phyloP scores from a whole-genome alignment of 2,113 vertebrate species.

The Phrynosoma platyrhinos region DNA sequence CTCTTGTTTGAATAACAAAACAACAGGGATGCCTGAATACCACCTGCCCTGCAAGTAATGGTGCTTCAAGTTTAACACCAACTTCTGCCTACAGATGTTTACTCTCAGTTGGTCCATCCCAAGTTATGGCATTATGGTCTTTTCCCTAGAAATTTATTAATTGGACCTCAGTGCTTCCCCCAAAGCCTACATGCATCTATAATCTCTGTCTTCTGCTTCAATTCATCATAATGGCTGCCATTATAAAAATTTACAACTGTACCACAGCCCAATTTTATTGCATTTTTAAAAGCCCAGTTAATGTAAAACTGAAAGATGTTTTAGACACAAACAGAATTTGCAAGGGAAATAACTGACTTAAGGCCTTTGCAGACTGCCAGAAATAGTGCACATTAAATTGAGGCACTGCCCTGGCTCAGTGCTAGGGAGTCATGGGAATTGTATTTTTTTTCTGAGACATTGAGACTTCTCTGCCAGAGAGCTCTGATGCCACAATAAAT shows the following conservation, averaged over 20 bases:
- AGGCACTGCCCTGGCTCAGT: too few relatives aligned
- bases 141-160: background rate
- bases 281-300: background rate
- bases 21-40: background rate
- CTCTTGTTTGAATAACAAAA: background rate
- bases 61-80: background rate
- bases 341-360: background rate
- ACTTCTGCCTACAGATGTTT: background rate
- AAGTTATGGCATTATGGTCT: background rate
- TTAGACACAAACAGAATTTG: background rate
- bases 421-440: too few relatives aligned
- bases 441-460: too few relatives aligned
- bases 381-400: too few relatives aligned
- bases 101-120: background rate
- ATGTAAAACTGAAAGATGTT: background rate
- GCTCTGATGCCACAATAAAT: too few relatives aligned
- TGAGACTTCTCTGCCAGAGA: too few relatives aligned
- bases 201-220: background rate
- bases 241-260: background rate
- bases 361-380: too few relatives aligned
- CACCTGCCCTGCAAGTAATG: background rate
- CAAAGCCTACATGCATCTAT: background rate
- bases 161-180: background rate
- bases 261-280: background rate
- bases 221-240: background rate